Conservation (phyloP, 2,797 vertebrate genomes). For the Erpetoichthys calabaricus region DNA sequence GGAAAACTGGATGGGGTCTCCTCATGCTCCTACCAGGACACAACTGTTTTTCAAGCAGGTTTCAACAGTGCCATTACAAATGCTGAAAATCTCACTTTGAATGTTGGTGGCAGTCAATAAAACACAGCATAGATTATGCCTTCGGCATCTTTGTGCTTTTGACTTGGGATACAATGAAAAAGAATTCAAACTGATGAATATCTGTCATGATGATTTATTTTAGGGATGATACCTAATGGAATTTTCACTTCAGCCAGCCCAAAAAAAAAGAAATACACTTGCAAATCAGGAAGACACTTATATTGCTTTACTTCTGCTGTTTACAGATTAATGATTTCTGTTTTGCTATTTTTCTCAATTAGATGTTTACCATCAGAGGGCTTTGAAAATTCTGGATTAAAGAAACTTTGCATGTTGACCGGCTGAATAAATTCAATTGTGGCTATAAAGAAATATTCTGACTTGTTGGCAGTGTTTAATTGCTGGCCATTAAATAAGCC, state of each 20-base stretch:
- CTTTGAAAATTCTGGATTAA: conserved; percentile 42
- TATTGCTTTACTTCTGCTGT: conserved; percentile 8
- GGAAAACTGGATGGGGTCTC: too few species aligned
- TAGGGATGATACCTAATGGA: conserved; percentile 35
- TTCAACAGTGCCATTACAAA: too few species aligned
- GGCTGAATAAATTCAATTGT: conserved; percentile 36
- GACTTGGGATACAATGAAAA: conserved; percentile 26
- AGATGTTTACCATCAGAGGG: conserved; percentile 35
- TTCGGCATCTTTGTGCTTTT: conserved; percentile 25
- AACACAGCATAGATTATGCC: too few species aligned
- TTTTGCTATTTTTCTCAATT: conserved; percentile 50
- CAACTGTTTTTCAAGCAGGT: too few species aligned
- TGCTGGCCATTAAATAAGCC: background rate
- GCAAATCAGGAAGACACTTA: conserved; percentile 6
- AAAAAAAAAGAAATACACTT: conserved; percentile 16
- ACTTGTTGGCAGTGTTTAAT: conserved; percentile 8
- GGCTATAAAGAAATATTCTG: conserved; percentile 27
- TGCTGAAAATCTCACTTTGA: too few species aligned
- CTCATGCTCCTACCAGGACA: too few species aligned
- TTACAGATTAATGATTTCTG: conserved; percentile 38
- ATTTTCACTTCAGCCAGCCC: conserved; percentile 28
- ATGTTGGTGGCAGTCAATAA: too few species aligned
- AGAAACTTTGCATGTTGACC: conserved; percentile 35
- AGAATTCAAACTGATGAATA: conserved; percentile 34
- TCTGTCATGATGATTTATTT: conserved; percentile 47